These are phyloP conservation scores for Neosilurus hyrtlii DNA, from an alignment of 2,797 vertebrate genomes.

Conservation along the genomic window DNA sequence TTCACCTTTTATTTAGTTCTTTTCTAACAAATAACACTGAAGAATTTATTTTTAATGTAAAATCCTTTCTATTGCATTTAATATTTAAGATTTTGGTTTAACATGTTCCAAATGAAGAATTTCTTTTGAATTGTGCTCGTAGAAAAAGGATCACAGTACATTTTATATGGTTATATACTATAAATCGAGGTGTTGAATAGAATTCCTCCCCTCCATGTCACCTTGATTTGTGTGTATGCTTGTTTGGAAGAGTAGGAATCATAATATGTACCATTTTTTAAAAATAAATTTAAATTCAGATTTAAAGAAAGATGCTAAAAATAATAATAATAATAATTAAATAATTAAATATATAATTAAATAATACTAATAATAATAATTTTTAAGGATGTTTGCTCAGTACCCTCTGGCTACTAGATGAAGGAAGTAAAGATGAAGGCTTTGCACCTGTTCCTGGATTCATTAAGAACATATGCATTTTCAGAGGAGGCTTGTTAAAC, in stretches of 20 bases:
- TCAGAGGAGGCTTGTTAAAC: not conserved
- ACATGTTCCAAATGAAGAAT: constrained; percentile 39
- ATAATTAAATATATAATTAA: no score
- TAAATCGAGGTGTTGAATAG: constrained; percentile 57
- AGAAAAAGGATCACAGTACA: constrained; percentile 41
- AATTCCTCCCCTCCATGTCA: constrained; percentile 22
- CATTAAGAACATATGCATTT: constrained; percentile 1
- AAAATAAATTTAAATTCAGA: constrained; percentile 6
- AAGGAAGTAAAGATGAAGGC: not conserved
- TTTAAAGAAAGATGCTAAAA: constrained; percentile 20
- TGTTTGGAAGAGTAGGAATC: constrained; percentile 36
- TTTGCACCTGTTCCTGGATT: not conserved
- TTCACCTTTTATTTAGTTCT: not conserved
- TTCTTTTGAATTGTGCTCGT: constrained; percentile 27
- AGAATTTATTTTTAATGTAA: constrained; percentile 52
- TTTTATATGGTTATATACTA: constrained; percentile 57
- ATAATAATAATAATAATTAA: no score
- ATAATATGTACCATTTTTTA: constrained; percentile 2
- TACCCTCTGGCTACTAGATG: no score
- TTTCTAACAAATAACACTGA: constrained; percentile 26
- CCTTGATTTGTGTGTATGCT: constrained; percentile 39
- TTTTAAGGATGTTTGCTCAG: no score
- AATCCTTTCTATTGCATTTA: constrained; percentile 55
- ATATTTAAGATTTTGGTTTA: constrained; percentile 51
- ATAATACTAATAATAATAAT: no score